Conservation (phyloP, 2,113 vertebrate species). For the Pseudorhombus dupliciocellatus region DNA sequence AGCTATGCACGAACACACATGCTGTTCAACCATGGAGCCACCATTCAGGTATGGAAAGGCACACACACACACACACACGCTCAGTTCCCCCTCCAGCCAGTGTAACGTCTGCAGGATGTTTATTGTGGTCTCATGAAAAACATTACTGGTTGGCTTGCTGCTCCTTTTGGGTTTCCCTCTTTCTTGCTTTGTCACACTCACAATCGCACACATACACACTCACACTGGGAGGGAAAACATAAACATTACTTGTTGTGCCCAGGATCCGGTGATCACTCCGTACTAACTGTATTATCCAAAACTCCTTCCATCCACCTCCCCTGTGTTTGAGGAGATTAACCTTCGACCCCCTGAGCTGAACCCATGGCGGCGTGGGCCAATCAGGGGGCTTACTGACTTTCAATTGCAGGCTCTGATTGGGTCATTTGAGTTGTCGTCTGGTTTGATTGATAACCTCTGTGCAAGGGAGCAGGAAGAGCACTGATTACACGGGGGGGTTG, state of each 20-base stretch:
- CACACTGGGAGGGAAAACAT: background rate
- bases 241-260: background rate
- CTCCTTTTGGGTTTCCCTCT: background rate
- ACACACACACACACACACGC: conserved; percentile 1
- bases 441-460: conserved; percentile 64
- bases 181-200: background rate
- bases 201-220: conserved; percentile 3
- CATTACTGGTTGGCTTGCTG: conserved; percentile 9
- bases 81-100: conserved; percentile 7
- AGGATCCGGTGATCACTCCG: conserved; percentile 24
- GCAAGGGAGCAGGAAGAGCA: conserved; percentile 56
- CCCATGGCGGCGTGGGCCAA: conserved; percentile 51
- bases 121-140: conserved; percentile 41
- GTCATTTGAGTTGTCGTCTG: conserved; percentile 62
- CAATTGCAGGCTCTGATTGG: conserved; percentile 68
- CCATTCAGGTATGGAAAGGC: background rate
- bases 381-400: conserved; percentile 65
- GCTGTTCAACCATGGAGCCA: conserved; percentile 8
- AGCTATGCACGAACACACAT: conserved; percentile 48
- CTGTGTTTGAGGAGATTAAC: conserved; percentile 66
- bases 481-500: conserved; percentile 55
- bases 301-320: background rate
- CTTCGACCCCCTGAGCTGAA: conserved; percentile 45
- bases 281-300: conserved; percentile 31
- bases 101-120: conserved; percentile 41